Evolutionary conservation across 1,140 invertebrate genomes (phyloP).

Genomic region (Drosophila nebulosa): DNA sequence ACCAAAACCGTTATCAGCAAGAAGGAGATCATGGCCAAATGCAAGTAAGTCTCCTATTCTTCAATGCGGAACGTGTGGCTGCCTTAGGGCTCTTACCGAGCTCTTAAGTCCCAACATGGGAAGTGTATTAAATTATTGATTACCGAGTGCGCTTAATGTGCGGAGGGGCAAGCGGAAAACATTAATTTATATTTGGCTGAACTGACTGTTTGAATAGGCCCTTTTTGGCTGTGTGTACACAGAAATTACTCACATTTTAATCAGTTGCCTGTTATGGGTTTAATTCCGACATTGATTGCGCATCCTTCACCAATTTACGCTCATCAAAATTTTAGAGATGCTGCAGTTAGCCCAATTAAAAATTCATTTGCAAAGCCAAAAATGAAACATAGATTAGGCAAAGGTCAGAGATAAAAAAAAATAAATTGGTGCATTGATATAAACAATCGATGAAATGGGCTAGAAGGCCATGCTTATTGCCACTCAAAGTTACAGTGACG

Average conservation of each 20-base stretch:
- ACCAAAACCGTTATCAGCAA: conserved; percentile 70
- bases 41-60: conserved; percentile 62
- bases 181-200: neutral
- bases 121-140: conserved; percentile 40
- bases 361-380: neutral
- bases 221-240: neutral
- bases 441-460: no score
- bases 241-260: neutral
- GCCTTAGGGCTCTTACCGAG: neutral
- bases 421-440: no score
- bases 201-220: neutral
- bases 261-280: neutral
- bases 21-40: conserved; percentile 67
- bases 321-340: no score
- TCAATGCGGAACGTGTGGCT: neutral
- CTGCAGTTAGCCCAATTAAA: neutral
- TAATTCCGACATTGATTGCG: neutral
- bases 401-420: no score
- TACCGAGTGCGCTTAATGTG: neutral
- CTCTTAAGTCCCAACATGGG: neutral
- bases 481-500: no score
- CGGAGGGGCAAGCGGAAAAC: neutral
- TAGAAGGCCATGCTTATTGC: no score
- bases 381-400: neutral
- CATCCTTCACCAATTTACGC: no score